phyloP scores from a whole-genome alignment of 2,888 invertebrate genomes.

The Cybosia mesomella region DNA sequence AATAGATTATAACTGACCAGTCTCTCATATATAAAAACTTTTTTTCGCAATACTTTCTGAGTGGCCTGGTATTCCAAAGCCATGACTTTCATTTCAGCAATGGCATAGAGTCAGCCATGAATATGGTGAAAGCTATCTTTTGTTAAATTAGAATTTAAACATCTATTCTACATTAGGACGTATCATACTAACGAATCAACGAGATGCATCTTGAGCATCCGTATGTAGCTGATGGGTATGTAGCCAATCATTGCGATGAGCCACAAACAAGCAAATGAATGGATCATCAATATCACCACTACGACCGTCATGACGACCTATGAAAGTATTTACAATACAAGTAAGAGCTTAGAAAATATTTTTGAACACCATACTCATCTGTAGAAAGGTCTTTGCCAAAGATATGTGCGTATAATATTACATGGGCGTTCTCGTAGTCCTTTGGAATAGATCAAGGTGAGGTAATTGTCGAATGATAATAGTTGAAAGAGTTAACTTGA shows the following conservation, averaged over 20 bases:
- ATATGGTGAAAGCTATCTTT: neutral
- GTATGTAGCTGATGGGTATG: constrained; percentile 64
- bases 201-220: constrained; percentile 72
- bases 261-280: constrained; percentile 77
- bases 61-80: too few species aligned
- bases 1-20: too few species aligned
- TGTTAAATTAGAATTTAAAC: neutral
- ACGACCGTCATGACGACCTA: constrained; percentile 73
- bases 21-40: too few species aligned
- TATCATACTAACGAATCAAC: constrained; percentile 72
- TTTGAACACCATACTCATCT: too few species aligned
- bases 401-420: too few species aligned
- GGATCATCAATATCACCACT: constrained; percentile 69
- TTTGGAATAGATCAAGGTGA: too few species aligned
- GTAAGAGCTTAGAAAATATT: neutral
- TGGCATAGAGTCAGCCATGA: neutral
- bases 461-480: too few species aligned
- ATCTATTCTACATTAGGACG: constrained; percentile 17
- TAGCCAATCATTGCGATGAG: constrained; percentile 65
- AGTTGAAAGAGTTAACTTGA: too few species aligned
- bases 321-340: constrained; percentile 25
- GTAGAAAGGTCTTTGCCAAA: too few species aligned
- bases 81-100: too few species aligned
- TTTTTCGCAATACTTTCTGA: too few species aligned
- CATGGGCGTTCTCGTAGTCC: too few species aligned